These are phyloP conservation scores for Eciton burchellii DNA, from an alignment of 1,140 invertebrate species.

Conservation along the genomic window DNA sequence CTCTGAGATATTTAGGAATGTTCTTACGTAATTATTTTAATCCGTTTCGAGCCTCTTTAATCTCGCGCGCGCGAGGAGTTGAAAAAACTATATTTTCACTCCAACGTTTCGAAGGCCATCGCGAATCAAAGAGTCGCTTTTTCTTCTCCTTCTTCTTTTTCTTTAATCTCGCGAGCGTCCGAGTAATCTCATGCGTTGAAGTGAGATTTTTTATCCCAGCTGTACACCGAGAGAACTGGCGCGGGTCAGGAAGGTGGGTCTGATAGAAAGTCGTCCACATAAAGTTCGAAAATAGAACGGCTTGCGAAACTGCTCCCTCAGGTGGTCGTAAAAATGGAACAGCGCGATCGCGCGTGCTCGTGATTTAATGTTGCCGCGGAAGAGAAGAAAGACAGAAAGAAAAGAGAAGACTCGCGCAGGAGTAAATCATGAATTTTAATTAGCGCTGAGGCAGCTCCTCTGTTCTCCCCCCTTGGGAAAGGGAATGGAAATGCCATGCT, in stretches of 20 bases:
- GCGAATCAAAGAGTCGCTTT: neutral
- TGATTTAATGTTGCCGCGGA: slow-evolving; percentile 6
- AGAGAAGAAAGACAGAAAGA: too few relatives aligned
- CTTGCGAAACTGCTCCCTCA: slow-evolving; percentile 32
- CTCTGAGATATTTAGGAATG: neutral
- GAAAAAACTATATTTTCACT: slow-evolving; percentile 9
- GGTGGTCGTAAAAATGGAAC: slow-evolving; percentile 11
- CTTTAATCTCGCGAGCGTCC: neutral
- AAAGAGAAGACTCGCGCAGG: neutral
- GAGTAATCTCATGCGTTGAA: slow-evolving; percentile 16
- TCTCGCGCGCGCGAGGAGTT: too few relatives aligned
- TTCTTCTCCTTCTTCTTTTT: too few relatives aligned
- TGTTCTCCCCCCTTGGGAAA: too few relatives aligned
- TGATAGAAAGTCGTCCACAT: slow-evolving; percentile 56
- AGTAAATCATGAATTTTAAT: neutral
- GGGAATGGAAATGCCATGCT: too few relatives aligned
- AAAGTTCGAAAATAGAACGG: slow-evolving; percentile 46
- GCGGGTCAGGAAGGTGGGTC: slow-evolving; percentile 8
- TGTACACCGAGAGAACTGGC: slow-evolving; percentile 17
- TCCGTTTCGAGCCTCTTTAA: slow-evolving; percentile 4
- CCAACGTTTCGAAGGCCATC: slow-evolving; percentile 21
- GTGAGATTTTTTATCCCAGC: slow-evolving; percentile 26
- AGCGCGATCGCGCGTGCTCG: neutral
- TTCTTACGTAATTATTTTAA: neutral
- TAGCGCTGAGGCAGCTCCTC: neutral